These are phyloP conservation scores for Drosophila takahashii DNA, from an alignment of 1,140 invertebrate species.

Conservation along the genomic window DNA sequence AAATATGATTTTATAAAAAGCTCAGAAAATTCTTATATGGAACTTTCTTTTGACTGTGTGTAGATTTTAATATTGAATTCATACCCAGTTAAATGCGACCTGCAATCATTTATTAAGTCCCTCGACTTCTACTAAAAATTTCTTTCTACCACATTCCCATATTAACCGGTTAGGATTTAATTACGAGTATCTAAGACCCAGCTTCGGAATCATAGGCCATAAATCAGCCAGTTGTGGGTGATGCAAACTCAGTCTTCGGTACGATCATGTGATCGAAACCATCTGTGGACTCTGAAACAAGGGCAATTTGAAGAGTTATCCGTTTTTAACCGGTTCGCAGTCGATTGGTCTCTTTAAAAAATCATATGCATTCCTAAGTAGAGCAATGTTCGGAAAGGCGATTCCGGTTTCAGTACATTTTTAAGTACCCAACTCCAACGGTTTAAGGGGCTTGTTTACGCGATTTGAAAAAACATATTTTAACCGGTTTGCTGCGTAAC, in stretches of 20 bases:
- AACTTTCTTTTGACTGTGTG: too few relatives aligned
- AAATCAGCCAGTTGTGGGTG: constrained; percentile 12
- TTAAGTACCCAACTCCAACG: constrained; percentile 4
- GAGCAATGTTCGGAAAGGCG: constrained; percentile 14
- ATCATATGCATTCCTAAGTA: constrained; percentile 24
- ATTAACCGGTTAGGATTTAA: constrained; percentile 9
- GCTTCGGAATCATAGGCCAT: constrained; percentile 4
- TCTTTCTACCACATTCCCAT: neutral
- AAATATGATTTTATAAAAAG: too few relatives aligned
- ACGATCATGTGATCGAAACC: constrained; percentile 14
- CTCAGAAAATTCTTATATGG: too few relatives aligned
- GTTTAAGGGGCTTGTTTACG: constrained; percentile 27
- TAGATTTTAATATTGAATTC: neutral
- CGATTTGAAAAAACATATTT: constrained; percentile 35
- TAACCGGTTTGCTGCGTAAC: constrained; percentile 41
- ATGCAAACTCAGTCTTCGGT: constrained; percentile 17
- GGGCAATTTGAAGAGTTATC: constrained; percentile 13
- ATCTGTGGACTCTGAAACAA: constrained; percentile 21
- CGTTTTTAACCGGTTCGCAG: constrained; percentile 27
- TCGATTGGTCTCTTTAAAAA: constrained; percentile 12
- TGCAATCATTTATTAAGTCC: neutral
- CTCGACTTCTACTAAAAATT: neutral
- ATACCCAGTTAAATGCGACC: neutral
- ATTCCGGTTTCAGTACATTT: constrained; percentile 36
- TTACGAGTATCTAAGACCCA: neutral